Evolutionary conservation across 2,888 invertebrate genomes (phyloP).

Genomic region (Eristalis pertinax): DNA sequence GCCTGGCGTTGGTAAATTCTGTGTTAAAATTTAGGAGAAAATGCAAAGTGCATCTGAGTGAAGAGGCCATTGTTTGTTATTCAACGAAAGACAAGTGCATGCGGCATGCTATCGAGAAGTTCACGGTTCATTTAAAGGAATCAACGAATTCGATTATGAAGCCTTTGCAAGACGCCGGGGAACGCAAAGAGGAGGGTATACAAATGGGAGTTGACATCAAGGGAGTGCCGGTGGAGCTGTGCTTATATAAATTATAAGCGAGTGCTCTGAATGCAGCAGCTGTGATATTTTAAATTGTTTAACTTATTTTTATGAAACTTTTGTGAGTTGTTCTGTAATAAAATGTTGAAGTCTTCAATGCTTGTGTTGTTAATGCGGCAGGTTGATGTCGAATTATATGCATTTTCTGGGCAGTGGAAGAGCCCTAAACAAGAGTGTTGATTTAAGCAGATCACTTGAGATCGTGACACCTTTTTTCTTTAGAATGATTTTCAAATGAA

Average conservation of each 20-base stretch:
- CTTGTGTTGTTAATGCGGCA: too few species aligned
- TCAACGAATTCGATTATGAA: conserved; percentile 9
- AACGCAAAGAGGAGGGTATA: not conserved
- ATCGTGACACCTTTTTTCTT: too few species aligned
- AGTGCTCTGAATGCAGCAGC: not conserved
- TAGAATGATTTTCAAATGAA: too few species aligned
- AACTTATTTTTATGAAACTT: not conserved
- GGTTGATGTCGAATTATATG: too few species aligned
- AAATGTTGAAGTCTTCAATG: too few species aligned
- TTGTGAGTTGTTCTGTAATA: not conserved
- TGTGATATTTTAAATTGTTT: not conserved
- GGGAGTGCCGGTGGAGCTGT: not conserved
- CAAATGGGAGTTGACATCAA: not conserved
- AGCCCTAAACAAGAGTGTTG: too few species aligned
- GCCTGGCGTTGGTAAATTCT: conserved; percentile 95
- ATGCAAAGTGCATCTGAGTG: conserved; percentile 92
- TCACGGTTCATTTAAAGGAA: not conserved
- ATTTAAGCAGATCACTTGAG: too few species aligned
- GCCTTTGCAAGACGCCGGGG: not conserved
- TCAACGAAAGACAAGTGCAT: conserved; percentile 22
- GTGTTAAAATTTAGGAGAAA: conserved; percentile 96
- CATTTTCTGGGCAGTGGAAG: too few species aligned
- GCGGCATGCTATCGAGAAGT: conserved; percentile 24
- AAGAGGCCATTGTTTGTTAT: conserved; percentile 91
- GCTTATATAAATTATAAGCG: not conserved